Conservation (phyloP, 1,140 invertebrate species). For the Penaeus japonicus region DNA sequence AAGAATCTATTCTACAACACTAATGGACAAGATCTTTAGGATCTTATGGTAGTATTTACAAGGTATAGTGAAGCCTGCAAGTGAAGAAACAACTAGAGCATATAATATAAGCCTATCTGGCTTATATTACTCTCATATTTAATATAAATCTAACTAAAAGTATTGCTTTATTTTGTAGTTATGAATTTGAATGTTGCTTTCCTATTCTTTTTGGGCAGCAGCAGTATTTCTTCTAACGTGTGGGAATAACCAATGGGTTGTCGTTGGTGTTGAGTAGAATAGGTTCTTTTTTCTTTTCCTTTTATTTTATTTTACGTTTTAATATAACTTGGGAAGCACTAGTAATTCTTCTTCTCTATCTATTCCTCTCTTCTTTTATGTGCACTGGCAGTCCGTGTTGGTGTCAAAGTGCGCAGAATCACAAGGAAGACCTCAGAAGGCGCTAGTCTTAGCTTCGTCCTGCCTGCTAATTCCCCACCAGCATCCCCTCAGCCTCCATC, state of each 20-base stretch:
- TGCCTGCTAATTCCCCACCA: constrained; percentile 40
- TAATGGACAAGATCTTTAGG: constrained; percentile 47
- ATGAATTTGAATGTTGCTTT: constrained; percentile 48
- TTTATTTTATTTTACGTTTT: not conserved
- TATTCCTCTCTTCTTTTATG: constrained; percentile 11
- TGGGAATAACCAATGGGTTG: constrained; percentile 30
- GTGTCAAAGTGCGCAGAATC: constrained; percentile 47
- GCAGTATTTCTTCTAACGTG: constrained; percentile 37
- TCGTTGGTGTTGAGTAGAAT: constrained; percentile 48
- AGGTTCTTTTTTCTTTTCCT: not conserved
- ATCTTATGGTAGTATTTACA: constrained; percentile 45
- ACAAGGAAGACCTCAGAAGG: constrained; percentile 31
- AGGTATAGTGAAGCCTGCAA: constrained; percentile 48
- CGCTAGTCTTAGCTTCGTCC: constrained; percentile 50
- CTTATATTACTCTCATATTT: constrained; percentile 15
- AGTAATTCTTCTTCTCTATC: constrained; percentile 36
- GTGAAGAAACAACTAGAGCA: constrained; percentile 18
- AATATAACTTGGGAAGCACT: constrained; percentile 1
- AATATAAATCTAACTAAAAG: constrained; percentile 22
- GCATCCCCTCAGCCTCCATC: constrained; percentile 37
- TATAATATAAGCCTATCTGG: not conserved
- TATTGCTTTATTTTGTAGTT: constrained; percentile 48
- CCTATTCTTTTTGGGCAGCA: constrained; percentile 40
- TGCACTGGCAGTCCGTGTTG: constrained; percentile 50
- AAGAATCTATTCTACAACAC: constrained; percentile 54